These are phyloP conservation scores for Tinea pellionella DNA, from an alignment of 2,888 invertebrate genomes.

Conservation along the genomic window DNA sequence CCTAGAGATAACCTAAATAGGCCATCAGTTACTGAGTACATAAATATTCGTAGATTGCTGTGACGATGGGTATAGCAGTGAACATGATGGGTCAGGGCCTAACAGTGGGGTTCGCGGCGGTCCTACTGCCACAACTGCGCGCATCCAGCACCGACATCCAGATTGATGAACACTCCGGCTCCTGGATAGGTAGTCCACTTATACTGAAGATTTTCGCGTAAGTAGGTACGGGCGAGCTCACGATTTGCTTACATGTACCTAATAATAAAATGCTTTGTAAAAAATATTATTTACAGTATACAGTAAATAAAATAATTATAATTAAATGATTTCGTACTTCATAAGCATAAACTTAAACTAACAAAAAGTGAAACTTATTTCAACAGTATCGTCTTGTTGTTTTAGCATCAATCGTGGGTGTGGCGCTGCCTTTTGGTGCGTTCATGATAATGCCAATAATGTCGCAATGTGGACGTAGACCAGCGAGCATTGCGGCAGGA, in stretches of 20 bases:
- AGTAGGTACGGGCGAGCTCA: not conserved
- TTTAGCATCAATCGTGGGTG: conserved; percentile 45
- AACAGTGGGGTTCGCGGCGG: conserved; percentile 5
- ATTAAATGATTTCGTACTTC: too few relatives aligned
- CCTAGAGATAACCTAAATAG: too few relatives aligned
- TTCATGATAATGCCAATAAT: conserved; percentile 41
- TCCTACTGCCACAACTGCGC: conserved; percentile 2
- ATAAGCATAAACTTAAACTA: too few relatives aligned
- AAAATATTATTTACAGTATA: too few relatives aligned
- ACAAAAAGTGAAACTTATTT: too few relatives aligned
- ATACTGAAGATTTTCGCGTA: not conserved
- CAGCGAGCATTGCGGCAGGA: conserved; percentile 48
- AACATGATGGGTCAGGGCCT: conserved; percentile 14
- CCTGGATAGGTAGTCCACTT: conserved; percentile 11
- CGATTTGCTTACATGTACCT: not conserved
- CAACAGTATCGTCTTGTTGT: not conserved
- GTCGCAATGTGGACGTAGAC: conserved; percentile 62
- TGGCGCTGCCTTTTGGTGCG: conserved; percentile 40
- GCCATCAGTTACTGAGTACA: too few relatives aligned
- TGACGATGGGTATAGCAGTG: not conserved
- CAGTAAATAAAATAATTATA: too few relatives aligned
- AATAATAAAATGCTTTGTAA: too few relatives aligned
- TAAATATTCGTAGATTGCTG: not conserved
- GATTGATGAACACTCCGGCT: conserved; percentile 4
- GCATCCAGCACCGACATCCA: not conserved